Evolutionary conservation across 2,797 vertebrate genomes (phyloP).

Genomic region (Enteromius treurensis): DNA sequence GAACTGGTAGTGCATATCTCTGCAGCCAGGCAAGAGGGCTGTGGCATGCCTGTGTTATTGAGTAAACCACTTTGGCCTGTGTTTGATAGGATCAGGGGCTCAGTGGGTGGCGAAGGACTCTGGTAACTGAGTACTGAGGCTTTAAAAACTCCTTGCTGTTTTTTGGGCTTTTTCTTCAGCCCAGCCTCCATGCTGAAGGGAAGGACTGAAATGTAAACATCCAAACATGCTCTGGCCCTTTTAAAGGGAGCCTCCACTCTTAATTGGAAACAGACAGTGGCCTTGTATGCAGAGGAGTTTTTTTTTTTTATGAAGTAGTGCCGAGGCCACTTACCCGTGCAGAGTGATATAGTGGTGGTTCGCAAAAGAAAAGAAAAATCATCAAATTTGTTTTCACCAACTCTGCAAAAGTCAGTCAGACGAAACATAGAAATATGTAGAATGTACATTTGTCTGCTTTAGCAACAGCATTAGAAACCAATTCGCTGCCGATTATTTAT

Average conservation of each 20-base stretch:
- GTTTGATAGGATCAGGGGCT: conserved; percentile 62
- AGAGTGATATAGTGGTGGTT: neutral
- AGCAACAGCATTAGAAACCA: neutral
- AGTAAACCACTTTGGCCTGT: conserved; percentile 62
- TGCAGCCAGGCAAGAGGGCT: conserved; percentile 48
- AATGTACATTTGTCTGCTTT: neutral
- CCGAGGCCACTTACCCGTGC: neutral
- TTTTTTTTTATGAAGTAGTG: neutral
- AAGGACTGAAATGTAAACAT: conserved; percentile 59
- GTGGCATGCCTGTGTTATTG: conserved; percentile 56
- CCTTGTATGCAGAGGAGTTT: conserved; percentile 18
- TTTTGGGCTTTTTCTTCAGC: conserved; percentile 47
- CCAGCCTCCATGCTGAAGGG: conserved; percentile 27
- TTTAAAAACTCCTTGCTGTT: conserved; percentile 56
- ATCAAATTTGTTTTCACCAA: neutral
- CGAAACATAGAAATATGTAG: neutral
- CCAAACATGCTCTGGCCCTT: conserved; percentile 57
- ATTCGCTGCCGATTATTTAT: neutral
- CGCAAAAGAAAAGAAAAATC: neutral
- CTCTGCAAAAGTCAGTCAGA: neutral
- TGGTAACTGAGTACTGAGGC: conserved; percentile 53
- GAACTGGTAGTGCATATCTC: conserved; percentile 38
- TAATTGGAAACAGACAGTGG: conserved; percentile 60
- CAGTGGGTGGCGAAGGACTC: conserved; percentile 60
- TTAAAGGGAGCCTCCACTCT: conserved; percentile 50